Evolutionary conservation across 2,888 invertebrate species (phyloP), one percentile per base, ranked within the genome.

Genomic region (Caenorhabditis panamensis): DNA sequence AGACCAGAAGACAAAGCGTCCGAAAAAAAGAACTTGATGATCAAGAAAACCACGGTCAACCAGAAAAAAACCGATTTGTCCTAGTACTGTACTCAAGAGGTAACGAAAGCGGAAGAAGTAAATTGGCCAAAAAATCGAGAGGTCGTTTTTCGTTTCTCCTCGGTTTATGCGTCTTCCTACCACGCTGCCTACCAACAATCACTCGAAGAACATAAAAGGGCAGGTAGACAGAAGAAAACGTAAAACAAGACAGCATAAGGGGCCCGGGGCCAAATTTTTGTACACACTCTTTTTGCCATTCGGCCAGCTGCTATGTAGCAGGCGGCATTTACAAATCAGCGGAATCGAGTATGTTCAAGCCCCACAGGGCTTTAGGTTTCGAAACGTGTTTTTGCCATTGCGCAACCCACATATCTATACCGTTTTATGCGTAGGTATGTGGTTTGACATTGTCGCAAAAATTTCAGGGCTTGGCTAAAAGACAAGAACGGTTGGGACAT

Each of bases 121-220:
- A 75, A 75, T 66, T 61, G 66, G 75, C 44, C 75, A 75, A 75
- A 73, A 73, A 75, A 75, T 75, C 75, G 75, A 61, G 66, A 75
- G 75, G 75, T 66, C 75, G 75, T 66, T 66, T 66, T 58, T 66
- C 75, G 66, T 49, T 64, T 64, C 56, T 63, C 64, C 47, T 31
- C 75, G 66, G 59, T 64, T 64, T 64, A 75, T 66, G 72, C 58
- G 58, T 51, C 63, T 63, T 63, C 56, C 47, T 47, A 56, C 20
- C 13, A 41, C 41, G 41, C 41, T 41, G 9, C 51, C 49, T 36
- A 22, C 24, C 41, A 41, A 47, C 47, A 47, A 47, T 47, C 47
- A 47, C 47, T 47, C 47, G 47, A 18, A 61, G 37, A 37, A 47
- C 41, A 59, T 59, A 41, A 31, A 58, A 37, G 36, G 36, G 59